Conservation (phyloP, 2,888 invertebrate genomes). For the Cerceris ruficornis region DNA sequence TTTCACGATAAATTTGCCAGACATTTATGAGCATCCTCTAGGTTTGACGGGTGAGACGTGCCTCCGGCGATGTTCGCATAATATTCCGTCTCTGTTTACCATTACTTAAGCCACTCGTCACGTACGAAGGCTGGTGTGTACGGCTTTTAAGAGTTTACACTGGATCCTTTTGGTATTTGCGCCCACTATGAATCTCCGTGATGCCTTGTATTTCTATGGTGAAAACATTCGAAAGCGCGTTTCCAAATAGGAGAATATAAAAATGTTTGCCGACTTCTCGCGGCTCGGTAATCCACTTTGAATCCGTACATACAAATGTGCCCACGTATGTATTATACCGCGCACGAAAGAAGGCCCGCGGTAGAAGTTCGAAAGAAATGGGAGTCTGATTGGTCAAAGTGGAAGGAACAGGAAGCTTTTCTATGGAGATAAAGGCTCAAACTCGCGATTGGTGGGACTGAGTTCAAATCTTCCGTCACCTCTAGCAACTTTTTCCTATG, state of each 20-base stretch:
- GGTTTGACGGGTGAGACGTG: constrained; percentile 46
- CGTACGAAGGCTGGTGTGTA: constrained; percentile 48
- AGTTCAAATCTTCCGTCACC: too few species aligned
- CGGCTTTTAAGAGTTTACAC: constrained; percentile 40
- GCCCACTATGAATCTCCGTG: constrained; percentile 31
- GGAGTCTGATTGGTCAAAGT: too few species aligned
- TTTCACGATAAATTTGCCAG: constrained; percentile 27
- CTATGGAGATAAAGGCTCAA: too few species aligned
- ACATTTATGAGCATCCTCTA: constrained; percentile 40
- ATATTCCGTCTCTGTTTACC: constrained; percentile 54
- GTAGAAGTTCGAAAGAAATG: too few species aligned
- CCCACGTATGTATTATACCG: too few species aligned
- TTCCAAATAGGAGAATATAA: constrained; percentile 33
- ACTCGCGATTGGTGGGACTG: too few species aligned
- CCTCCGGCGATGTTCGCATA: constrained; percentile 19
- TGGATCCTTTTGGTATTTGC: constrained; percentile 44
- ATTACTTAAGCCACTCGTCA: constrained; percentile 61
- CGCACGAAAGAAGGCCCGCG: too few species aligned
- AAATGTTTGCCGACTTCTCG: constrained; percentile 22
- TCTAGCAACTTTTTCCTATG: too few species aligned
- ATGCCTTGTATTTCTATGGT: constrained; percentile 13
- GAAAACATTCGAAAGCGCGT: constrained; percentile 45
- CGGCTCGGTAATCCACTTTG: not conserved
- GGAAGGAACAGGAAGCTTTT: too few species aligned
- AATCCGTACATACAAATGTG: not conserved